Percentiles rank a stretch among this genome's conserved stretches.
Evolutionary conservation across 2,797 vertebrate genomes (phyloP).

Genomic region (Phrynocephalus forsythii): DNA sequence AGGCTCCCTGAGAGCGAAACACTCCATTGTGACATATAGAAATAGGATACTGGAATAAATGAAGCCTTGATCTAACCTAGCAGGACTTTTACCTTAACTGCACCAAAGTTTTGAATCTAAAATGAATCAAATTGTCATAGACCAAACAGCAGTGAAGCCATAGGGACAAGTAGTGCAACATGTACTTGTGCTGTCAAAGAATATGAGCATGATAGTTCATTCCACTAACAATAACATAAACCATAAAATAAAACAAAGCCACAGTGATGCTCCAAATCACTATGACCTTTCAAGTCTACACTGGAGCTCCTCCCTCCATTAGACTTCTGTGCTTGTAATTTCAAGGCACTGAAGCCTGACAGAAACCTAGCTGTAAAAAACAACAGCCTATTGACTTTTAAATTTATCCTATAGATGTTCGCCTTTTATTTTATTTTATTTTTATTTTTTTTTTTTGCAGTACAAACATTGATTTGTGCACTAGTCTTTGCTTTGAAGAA

Average conservation of each 20-base stretch:
- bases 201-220: conserved; percentile 14
- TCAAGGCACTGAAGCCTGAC: conserved; percentile 21
- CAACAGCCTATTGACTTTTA: neutral
- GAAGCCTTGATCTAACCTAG: neutral
- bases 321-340: neutral
- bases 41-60: neutral
- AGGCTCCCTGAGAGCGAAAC: neutral
- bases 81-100: neutral
- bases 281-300: neutral
- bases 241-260: no score
- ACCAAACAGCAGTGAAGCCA: neutral
- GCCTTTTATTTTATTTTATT: neutral
- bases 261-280: no score
- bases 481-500: conserved; percentile 12
- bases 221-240: neutral
- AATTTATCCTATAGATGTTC: conserved; percentile 13
- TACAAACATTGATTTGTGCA: neutral
- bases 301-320: neutral
- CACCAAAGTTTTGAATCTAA: conserved; percentile 11
- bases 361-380: conserved; percentile 26
- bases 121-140: neutral
- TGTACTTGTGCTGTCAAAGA: conserved; percentile 4
- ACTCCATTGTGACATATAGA: neutral
- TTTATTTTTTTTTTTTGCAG: neutral
- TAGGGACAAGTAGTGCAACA: conserved; percentile 21